Conservation (phyloP, 2,888 invertebrate genomes). For the Caenorhabditis parvicauda region DNA sequence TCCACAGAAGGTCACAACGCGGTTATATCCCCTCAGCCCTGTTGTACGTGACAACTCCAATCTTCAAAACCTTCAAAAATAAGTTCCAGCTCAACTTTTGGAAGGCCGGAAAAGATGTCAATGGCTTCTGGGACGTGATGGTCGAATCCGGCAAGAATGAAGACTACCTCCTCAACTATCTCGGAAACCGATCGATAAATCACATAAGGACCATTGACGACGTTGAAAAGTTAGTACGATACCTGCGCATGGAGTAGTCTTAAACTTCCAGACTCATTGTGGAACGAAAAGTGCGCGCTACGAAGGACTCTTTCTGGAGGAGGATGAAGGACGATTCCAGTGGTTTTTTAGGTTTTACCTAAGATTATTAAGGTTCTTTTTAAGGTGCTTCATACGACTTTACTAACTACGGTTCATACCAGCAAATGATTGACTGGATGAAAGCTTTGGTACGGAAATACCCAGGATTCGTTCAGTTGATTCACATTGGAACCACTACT, state of each 20-base stretch:
- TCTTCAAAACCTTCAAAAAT: background rate
- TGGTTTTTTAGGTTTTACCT: too few relatives aligned
- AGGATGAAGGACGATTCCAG: conserved; percentile 28
- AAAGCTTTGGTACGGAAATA: conserved; percentile 47
- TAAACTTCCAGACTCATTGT: conserved; percentile 18
- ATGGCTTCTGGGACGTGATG: conserved; percentile 71
- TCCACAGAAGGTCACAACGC: too few relatives aligned
- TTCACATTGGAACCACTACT: conserved; percentile 56
- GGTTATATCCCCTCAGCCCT: too few relatives aligned
- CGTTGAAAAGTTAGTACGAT: conserved; percentile 49
- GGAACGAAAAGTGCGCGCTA: conserved; percentile 15
- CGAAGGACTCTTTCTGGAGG: conserved; percentile 5
- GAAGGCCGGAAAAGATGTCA: conserved; percentile 68
- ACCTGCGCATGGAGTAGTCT: background rate
- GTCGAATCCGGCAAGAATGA: conserved; percentile 71
- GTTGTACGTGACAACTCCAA: too few relatives aligned
- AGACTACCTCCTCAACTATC: conserved; percentile 21
- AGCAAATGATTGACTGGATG: conserved; percentile 52
- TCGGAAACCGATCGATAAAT: conserved; percentile 32
- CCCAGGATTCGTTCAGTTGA: conserved; percentile 51
- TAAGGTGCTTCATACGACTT: conserved; percentile 30
- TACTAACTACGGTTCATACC: conserved; percentile 34
- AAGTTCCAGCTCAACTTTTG: conserved; percentile 69
- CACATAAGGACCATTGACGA: conserved; percentile 53
- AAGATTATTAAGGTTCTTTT: too few relatives aligned